Base-by-base conservation (phyloP, 2,113 vertebrate species). In the Helogale parvula region DNA sequence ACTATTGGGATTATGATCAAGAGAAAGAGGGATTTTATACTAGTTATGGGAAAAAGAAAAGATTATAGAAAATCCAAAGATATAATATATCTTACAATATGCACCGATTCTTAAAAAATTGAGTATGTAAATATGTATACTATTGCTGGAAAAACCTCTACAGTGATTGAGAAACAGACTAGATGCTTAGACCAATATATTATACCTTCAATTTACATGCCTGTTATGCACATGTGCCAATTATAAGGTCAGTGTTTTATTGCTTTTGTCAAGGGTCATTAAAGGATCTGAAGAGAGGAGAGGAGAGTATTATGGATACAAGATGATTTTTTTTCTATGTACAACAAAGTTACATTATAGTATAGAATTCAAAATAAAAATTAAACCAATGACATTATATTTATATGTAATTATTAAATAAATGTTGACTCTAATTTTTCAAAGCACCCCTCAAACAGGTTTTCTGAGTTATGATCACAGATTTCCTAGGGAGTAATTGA, bases 341-440 rank as follows among this genome's bases (percentile, higher is more conserved):
- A 71, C 3, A 94, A 82, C 54, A 31, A 90, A 71, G 13, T 94
- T 86, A 69, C 35, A 79, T 66, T 94, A 96, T 93, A 65, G 33
- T n/a, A 72, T 81, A 45, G 0, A 96, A 82, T 57, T 90, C 76
- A 69, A 50, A 90, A 81, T 71, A 71, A 87, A 50, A 95, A 63
- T 82, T 15, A 76, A 77, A 69, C 25, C 21, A 85, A 68, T 89
- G n/a, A 57, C 47, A 90, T 93, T 82, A 41, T 83, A n/a, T 4
- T 90, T 93, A 85, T 14, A 33, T 86, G 16, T 79, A 77, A 90
- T 83, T 96, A 93, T 65, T 90, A 92, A 90, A 90, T 89, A 63
- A 74, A 92, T 33, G 3, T 60, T 19, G 17, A 3, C 21, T 94
- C 15, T 89, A 81, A 60, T 47, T 76, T 97, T 85, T 87, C 25